Evolutionary conservation across 2,113 vertebrate genomes (phyloP).

Genomic region (Thunnus thynnus): DNA sequence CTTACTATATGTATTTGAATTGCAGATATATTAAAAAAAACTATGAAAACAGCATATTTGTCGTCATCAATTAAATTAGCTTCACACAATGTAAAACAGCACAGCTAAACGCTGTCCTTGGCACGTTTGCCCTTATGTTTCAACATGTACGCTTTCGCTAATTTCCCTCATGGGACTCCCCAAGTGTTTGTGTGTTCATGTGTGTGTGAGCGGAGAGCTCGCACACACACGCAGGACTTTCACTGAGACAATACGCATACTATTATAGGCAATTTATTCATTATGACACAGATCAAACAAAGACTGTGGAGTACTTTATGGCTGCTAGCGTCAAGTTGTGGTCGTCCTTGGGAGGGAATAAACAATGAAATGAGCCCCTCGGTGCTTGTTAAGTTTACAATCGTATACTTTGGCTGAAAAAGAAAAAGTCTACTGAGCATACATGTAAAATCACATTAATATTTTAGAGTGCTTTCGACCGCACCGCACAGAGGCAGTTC

Average conservation of each 20-base stretch:
- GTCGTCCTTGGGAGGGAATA: slow-evolving; percentile 49
- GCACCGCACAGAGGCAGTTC: neutral
- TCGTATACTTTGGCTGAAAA: slow-evolving; percentile 3
- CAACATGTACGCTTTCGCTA: slow-evolving; percentile 31
- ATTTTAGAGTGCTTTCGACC: neutral
- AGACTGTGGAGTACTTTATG: slow-evolving; percentile 16
- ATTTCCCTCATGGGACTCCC: slow-evolving; percentile 51
- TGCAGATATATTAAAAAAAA: slow-evolving; percentile 47
- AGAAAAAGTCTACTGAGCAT: neutral
- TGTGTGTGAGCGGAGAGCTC: neutral
- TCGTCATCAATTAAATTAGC: slow-evolving; percentile 28
- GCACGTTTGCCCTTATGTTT: slow-evolving; percentile 26
- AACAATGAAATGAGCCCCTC: slow-evolving; percentile 32
- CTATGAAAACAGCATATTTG: neutral
- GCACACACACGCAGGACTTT: slow-evolving; percentile 16
- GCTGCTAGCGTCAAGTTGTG: slow-evolving; percentile 29
- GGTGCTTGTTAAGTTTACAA: slow-evolving; percentile 44
- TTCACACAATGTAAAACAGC: slow-evolving; percentile 16
- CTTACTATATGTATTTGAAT: slow-evolving; percentile 43
- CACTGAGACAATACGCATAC: neutral
- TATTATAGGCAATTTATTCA: slow-evolving; percentile 27
- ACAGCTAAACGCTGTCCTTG: slow-evolving; percentile 53
- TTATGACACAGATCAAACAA: slow-evolving; percentile 47
- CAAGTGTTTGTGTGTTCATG: slow-evolving; percentile 27
- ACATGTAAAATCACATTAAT: neutral